Evolutionary conservation across 2,888 invertebrate genomes (phyloP), one percentile per base, ranked within the genome.

Genomic region (Tigriopus californicus): DNA sequence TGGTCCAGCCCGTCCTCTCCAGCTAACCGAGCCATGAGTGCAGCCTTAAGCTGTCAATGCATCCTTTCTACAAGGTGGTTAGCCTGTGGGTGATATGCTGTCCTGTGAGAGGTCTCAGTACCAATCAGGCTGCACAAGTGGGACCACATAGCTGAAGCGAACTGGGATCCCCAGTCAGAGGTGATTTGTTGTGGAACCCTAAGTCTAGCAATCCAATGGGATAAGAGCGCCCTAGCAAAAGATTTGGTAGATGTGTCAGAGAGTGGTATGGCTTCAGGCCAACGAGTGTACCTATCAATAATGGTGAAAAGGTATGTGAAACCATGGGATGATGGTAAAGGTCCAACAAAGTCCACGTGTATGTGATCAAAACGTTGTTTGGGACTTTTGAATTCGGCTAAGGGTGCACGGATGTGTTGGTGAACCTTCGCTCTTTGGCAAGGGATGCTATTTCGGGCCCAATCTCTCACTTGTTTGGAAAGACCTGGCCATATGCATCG

Each of bases 191-290:
- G 6, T 13, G 54, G 40, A n/a, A 40, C 41, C 11, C 40, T 12
- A 41, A 41, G 40, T n/a, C 54, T 25, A 5, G 54, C 13, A 40
- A 54, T 12, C 54, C 54, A 54, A 40, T 41, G 33, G 41, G 4
- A n/a, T 10, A 54, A 40, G 2, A 54, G 11, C 4, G 58, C 54
- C 4, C 18, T 20, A 1, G 59, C 57, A 1, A 68, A 67, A 1
- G 69, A 68, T 60, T 68, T 68, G 0, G 70, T 71, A 1, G 60
- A 20, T 11, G 41, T 58, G 22, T 42, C 40, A 4, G 25, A 12
- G 18, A 60, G 15, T 12, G 58, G 59, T 13, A 41, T 40, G 11
- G 22, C 60, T 41, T 56, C 60, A 13, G 58, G 60, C 41, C 53
- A 60, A 6, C 60, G 11, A 33, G 41, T 60, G 41, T n/a, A 60